Percentiles rank a stretch among this genome's conserved stretches.
These are phyloP conservation scores for Leptodactylus fuscus DNA, from an alignment of 2,113 vertebrate genomes.

Conservation along the genomic window DNA sequence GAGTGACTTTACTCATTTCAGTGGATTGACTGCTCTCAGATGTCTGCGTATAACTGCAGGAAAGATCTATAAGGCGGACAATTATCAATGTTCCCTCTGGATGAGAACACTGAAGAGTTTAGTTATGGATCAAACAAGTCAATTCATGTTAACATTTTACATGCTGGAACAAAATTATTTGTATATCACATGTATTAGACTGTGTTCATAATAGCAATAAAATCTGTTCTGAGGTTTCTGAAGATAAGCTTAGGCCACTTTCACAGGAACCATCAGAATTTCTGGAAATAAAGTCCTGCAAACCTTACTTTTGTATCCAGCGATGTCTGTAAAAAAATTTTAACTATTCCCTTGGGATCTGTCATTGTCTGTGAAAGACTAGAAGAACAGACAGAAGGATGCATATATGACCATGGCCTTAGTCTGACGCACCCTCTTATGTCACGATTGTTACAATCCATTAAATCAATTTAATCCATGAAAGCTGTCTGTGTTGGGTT, in stretches of 20 bases:
- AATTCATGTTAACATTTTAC: background rate
- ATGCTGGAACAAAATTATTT: background rate
- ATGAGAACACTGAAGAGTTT: background rate
- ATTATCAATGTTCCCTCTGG: conserved; percentile 26
- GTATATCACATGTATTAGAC: background rate
- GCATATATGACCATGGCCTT: too few species aligned
- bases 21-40: background rate
- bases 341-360: too few species aligned
- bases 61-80: background rate
- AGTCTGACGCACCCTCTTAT: too few species aligned
- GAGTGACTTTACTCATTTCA: background rate
- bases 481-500: background rate
- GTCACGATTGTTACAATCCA: background rate
- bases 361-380: too few species aligned
- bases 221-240: too few species aligned
- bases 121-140: conserved; percentile 2
- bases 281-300: too few species aligned
- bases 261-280: too few species aligned
- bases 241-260: too few species aligned
- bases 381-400: too few species aligned
- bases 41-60: background rate
- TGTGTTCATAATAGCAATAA: background rate
- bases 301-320: too few species aligned
- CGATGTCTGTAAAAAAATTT: too few species aligned
- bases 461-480: background rate